Evolutionary conservation across 2,113 vertebrate genomes (phyloP), one percentile per base, ranked within the genome.

Genomic region (Stictonetta naevosa): DNA sequence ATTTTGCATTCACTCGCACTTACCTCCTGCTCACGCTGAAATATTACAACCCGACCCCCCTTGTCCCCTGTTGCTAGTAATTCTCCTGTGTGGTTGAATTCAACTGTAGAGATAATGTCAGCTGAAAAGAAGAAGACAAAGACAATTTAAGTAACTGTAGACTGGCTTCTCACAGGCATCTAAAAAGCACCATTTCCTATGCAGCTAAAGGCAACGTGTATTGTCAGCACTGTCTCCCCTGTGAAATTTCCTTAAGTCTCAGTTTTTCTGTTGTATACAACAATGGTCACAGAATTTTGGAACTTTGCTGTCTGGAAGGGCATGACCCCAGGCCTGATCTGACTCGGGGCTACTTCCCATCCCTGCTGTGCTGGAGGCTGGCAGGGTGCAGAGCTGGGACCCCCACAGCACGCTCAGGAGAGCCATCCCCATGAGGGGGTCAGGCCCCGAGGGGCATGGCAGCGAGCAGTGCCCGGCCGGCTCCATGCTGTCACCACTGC

Each of bases 91-190:
- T 99, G 98, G 99, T 99, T 99, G 98, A 99, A 99, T 98, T 99
- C 99, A 97, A 99, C 99, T 80, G 99, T 99, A 96, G 99, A 99
- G 99, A 99, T 99, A 98, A 99, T 99, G 98, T 99, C 99, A 99
- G 99, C 99, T 99, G 98, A 94, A 98, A 97, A 98, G 96, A 97
- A 98, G 89, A 97, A 98, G 97, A 98, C 97, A 98, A 98, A 98
- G 96, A 96, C 95, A 96, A 97, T 97, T 96, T 97, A 89, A 98
- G 97, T 94, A 90, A 95, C 89, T 46, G 82, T 97, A 97, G 94
- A 91, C 60, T 87, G 91, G 95, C 84, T 97, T 92, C 69, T 46
- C 85, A 44, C 72, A 89, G 92, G 84, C 68, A 75, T 64, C 94
- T 91, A 91, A 97, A 92, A 90, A 94, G 79, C 66, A 22, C 67